A percentile compares a stretch with the other conserved stretches of the same genome.
Evolutionary conservation across 2,888 invertebrate species (phyloP).

Genomic region (Pocota personata): DNA sequence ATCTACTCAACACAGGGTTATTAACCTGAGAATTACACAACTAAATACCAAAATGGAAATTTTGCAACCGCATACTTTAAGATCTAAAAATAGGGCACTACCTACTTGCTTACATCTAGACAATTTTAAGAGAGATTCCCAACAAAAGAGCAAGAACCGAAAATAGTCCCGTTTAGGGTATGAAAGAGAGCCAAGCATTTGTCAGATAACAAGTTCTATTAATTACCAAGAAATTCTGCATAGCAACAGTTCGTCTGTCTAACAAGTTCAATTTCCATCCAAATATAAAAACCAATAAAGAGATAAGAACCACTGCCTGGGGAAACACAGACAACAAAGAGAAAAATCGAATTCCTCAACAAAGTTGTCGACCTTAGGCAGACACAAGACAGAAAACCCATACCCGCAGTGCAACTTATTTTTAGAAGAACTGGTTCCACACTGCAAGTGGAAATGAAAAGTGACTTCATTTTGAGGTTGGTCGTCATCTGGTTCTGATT

Average conservation of each 20-base stretch:
- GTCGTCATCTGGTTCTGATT: neutral
- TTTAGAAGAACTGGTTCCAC: conserved; percentile 20
- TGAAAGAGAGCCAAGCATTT: neutral
- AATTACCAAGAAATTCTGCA: neutral
- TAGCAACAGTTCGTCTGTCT: neutral
- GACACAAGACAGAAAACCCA: neutral
- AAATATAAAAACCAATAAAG: conserved; percentile 1
- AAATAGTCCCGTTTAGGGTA: neutral
- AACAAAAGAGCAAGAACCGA: neutral
- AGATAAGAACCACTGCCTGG: conserved; percentile 15
- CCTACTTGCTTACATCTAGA: neutral
- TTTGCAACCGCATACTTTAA: neutral
- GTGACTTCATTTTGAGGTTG: conserved; percentile 31
- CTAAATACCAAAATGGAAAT: neutral
- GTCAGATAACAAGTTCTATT: neutral
- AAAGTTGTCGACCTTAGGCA: conserved; percentile 31
- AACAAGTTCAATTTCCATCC: neutral
- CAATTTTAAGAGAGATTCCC: neutral
- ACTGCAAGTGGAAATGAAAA: conserved; percentile 47
- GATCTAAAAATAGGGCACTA: neutral
- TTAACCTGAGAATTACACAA: neutral
- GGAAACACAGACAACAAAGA: neutral
- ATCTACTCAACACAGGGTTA: neutral
- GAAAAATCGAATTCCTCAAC: neutral
- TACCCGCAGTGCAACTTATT: neutral